Evolutionary conservation across 2,888 invertebrate genomes (phyloP), one percentile per base, ranked within the genome.

Genomic region (Teleogryllus oceanicus): DNA sequence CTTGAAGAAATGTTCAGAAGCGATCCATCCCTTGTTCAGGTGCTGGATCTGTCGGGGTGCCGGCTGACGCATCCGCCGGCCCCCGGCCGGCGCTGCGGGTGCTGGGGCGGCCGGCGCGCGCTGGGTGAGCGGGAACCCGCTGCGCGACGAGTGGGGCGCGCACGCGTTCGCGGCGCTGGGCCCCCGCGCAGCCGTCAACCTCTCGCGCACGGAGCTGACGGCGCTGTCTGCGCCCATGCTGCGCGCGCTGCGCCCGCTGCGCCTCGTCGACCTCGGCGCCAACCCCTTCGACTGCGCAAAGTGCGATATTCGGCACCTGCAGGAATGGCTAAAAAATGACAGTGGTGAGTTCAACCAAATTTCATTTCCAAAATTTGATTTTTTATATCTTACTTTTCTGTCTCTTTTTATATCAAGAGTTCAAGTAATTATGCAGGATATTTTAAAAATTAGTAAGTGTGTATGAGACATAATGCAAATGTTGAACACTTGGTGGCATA

Each of bases 211-310:
- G 49, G 18, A 13, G 2, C 74, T 81, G 2, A 24, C 76, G 18
- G 49, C 79, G 18, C 49, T 82, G 16, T 74, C 80, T 5, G 18
- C 18, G 2, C 12, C 2, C 16, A 77, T 77, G 74, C 49, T 50
- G 13, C 37, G 21, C n/a, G 77, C 78, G 11, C 51, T 82, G n/a
- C 49, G 50, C 11, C 18, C 21, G 2, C 21, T 82, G 3, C 74
- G 51, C 13, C 16, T n/a, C 2, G 79, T 82, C 12, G 81, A 82
- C 76, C 51, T 82, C 11, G 80, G 80, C 2, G 80, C 50, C 4
- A 82, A 81, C 62, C 81, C 79, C n/a, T 51, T 82, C 74, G 75
- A 80, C 76, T 82, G 82, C 76, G 75, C 50, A 5, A 37, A 76
- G 13, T 82, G 82, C 78, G 16, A 74, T 12, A 21, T 78, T 0